Percentiles rank a stretch among this genome's conserved stretches.
Evolutionary conservation across 2,113 vertebrate species (phyloP).

Genomic region (Serinus canaria): DNA sequence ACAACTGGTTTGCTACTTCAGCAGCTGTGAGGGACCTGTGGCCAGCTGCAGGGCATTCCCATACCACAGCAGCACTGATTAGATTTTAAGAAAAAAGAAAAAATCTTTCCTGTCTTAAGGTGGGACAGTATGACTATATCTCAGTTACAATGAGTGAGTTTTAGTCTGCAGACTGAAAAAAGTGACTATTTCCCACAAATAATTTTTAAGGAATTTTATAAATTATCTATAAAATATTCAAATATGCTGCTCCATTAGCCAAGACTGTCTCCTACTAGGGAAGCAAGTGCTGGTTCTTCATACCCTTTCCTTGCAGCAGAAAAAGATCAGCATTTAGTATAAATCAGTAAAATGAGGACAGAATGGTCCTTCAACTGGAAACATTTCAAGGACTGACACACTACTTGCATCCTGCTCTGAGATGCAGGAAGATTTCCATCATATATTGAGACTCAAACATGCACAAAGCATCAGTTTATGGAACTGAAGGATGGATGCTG

Average conservation of each 20-base stretch:
- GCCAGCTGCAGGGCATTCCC: neutral
- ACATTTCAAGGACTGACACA: neutral
- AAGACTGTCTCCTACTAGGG: neutral
- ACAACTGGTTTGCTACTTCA: neutral
- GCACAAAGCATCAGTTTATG: neutral
- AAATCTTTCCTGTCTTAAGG: neutral
- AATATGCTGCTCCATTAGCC: neutral
- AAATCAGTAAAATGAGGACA: neutral
- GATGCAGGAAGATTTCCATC: neutral
- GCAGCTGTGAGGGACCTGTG: neutral
- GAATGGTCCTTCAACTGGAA: neutral
- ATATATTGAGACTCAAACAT: neutral
- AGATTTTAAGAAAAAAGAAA: neutral
- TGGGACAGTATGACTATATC: neutral
- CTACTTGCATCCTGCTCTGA: neutral
- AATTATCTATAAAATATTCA: constrained; percentile 40
- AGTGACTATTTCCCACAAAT: constrained; percentile 17
- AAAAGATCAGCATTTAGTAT: neutral
- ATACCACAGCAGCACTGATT: neutral
- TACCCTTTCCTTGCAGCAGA: neutral
- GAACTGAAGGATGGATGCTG: neutral
- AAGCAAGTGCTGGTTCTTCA: constrained; percentile 16
- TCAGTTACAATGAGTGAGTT: constrained; percentile 40
- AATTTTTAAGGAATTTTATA: constrained; percentile 21
- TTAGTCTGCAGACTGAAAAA: neutral